Evolutionary conservation across 2,888 invertebrate species (phyloP).

Genomic region (Hypomecis punctinalis): DNA sequence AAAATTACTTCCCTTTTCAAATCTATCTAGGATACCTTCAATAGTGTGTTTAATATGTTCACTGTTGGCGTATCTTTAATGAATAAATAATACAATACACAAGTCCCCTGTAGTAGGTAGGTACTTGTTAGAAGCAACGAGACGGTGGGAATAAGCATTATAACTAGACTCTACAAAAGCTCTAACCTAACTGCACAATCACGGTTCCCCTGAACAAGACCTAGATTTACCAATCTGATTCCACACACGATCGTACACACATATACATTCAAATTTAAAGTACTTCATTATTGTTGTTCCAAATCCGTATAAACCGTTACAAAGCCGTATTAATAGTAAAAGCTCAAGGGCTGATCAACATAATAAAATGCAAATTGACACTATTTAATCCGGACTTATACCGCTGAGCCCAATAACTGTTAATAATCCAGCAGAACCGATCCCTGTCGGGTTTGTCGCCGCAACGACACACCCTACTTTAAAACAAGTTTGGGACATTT

Average conservation of each 20-base stretch:
- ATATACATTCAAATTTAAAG: constrained; percentile 32
- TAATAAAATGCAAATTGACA: constrained; percentile 83
- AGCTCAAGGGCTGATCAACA: constrained; percentile 69
- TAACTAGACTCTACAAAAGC: no score
- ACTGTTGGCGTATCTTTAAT: no score
- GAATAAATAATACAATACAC: no score
- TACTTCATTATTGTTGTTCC: constrained; percentile 41
- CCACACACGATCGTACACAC: constrained; percentile 9
- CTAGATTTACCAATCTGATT: constrained; percentile 7
- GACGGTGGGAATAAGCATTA: no score
- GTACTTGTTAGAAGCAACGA: no score
- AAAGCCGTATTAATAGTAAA: constrained; percentile 73
- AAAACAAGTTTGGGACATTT: constrained; percentile 17
- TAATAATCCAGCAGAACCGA: constrained; percentile 67
- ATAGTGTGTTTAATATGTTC: no score
- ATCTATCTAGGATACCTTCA: no score
- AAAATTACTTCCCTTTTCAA: no score
- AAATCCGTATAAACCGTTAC: constrained; percentile 63
- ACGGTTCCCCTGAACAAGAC: constrained; percentile 1
- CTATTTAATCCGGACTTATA: constrained; percentile 78
- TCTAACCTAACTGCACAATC: background rate
- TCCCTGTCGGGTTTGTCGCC: constrained; percentile 39
- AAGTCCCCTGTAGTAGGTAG: no score
- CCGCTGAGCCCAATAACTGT: constrained; percentile 75
- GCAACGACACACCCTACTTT: constrained; percentile 17